Evolutionary conservation across 2,888 invertebrate species (phyloP).

Genomic region (Galeruca laticollis): DNA sequence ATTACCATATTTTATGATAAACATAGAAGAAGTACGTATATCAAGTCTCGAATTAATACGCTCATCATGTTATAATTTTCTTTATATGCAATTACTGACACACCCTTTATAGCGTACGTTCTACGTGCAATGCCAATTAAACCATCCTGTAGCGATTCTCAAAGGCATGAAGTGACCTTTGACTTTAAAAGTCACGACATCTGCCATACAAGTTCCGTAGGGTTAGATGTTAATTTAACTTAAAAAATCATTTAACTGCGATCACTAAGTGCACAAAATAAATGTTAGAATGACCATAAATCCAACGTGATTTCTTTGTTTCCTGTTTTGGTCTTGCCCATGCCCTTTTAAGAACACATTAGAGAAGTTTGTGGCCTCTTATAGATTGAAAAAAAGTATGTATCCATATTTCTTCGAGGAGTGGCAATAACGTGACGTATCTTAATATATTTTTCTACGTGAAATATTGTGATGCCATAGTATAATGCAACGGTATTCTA

Average conservation of each 20-base stretch:
- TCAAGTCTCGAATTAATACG: conserved; percentile 4
- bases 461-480: conserved; percentile 13
- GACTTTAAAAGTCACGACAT: conserved; percentile 33
- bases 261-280: neutral
- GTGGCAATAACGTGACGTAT: conserved; percentile 11
- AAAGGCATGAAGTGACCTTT: conserved; percentile 34
- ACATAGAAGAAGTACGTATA: neutral
- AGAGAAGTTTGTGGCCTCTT: neutral
- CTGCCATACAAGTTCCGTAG: conserved; percentile 15
- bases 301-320: neutral
- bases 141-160: conserved; percentile 37
- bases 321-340: neutral
- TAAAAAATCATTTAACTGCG: neutral
- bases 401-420: conserved; percentile 1
- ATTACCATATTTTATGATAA: neutral
- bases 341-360: neutral
- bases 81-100: conserved; percentile 25
- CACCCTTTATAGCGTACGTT: conserved; percentile 21
- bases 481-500: conserved; percentile 13
- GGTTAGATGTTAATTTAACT: conserved; percentile 9
- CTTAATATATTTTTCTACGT: conserved; percentile 4
- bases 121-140: conserved; percentile 37
- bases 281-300: neutral
- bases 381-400: neutral
- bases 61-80: conserved; percentile 19